Evolutionary conservation across 2,113 vertebrate genomes (phyloP).

Genomic region (Holacanthus passer): DNA sequence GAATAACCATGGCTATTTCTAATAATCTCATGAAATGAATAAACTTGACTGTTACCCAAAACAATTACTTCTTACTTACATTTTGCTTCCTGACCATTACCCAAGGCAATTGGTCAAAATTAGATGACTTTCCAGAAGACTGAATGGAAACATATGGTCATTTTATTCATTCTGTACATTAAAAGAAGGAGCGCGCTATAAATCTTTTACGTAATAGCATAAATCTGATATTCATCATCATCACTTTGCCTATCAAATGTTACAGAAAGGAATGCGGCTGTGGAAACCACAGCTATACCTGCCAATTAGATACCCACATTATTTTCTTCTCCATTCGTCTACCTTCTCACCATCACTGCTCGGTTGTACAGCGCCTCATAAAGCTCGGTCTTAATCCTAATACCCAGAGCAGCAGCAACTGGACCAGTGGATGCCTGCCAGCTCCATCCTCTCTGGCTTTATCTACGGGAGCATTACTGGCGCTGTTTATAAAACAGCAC

Average conservation of each 20-base stretch:
- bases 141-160: constrained; percentile 43
- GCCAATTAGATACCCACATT: constrained; percentile 23
- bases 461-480: constrained; percentile 61
- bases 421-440: constrained; percentile 59
- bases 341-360: constrained; percentile 6
- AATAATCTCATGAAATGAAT: constrained; percentile 20
- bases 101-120: constrained; percentile 22
- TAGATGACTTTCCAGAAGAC: constrained; percentile 14
- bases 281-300: constrained; percentile 2
- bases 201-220: constrained; percentile 29
- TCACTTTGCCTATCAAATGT: constrained; percentile 30
- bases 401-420: constrained; percentile 43
- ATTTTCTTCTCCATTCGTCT: constrained; percentile 17
- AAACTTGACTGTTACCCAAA: constrained; percentile 19
- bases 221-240: constrained; percentile 41
- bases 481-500: constrained; percentile 70
- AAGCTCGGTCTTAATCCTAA: constrained; percentile 54
- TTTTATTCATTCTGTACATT: constrained; percentile 27
- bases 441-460: constrained; percentile 54
- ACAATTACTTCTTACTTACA: constrained; percentile 26
- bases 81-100: constrained; percentile 31
- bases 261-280: constrained; percentile 30
- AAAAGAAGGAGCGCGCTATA: constrained; percentile 11
- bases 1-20: neutral
- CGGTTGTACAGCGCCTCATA: constrained; percentile 33